Conservation (phyloP, 2,797 vertebrate species). For the Schizopygopsis pylzovi region DNA sequence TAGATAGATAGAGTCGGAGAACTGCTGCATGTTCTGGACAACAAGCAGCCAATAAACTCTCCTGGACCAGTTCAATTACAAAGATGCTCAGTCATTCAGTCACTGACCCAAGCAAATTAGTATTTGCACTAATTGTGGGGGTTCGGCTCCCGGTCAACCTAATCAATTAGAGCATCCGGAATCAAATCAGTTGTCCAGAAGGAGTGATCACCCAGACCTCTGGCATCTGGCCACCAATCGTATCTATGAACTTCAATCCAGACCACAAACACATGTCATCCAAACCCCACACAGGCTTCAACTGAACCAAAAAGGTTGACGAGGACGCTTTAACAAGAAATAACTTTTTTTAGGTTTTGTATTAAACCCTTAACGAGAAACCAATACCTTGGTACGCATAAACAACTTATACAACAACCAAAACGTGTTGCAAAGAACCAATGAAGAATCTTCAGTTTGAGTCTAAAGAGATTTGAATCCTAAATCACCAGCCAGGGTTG, state of each 20-base stretch:
- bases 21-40: not conserved
- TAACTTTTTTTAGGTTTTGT: not conserved
- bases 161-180: slow-evolving; percentile 48
- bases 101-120: slow-evolving; percentile 19
- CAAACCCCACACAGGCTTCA: slow-evolving; percentile 18
- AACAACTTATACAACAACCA: no score
- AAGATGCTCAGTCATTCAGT: slow-evolving; percentile 43
- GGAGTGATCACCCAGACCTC: slow-evolving; percentile 8
- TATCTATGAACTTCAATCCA: slow-evolving; percentile 50
- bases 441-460: not conserved
- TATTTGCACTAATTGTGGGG: slow-evolving; percentile 32
- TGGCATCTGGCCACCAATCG: slow-evolving; percentile 3
- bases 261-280: slow-evolving; percentile 37
- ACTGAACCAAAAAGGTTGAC: not conserved
- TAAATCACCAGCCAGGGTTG: not conserved
- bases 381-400: not conserved
- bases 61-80: slow-evolving; percentile 17
- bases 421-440: not conserved
- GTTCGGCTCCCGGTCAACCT: slow-evolving; percentile 32
- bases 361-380: not conserved
- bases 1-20: not conserved
- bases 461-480: not conserved
- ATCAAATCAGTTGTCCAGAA: slow-evolving; percentile 52
- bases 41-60: not conserved
- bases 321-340: not conserved